These are phyloP conservation scores for Hylaeus anthracinus DNA, from an alignment of 1,140 invertebrate genomes.

Conservation along the genomic window DNA sequence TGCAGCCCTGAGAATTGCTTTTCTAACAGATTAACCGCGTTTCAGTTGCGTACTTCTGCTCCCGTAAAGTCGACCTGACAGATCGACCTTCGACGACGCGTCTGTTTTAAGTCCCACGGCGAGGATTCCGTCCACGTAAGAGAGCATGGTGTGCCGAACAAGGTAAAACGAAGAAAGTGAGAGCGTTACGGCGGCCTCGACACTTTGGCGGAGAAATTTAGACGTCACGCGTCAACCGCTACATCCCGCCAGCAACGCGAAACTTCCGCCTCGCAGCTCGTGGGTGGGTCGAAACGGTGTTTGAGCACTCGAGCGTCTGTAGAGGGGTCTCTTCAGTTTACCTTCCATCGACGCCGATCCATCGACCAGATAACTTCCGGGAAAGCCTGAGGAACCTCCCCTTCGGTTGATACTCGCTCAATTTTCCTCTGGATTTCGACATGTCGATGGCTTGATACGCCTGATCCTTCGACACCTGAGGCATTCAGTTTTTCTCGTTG, in stretches of 20 bases:
- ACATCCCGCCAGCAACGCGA: slow-evolving; percentile 34
- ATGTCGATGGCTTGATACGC: not conserved
- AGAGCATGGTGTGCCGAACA: not conserved
- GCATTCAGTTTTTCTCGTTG: not conserved
- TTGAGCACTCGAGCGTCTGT: slow-evolving; percentile 45
- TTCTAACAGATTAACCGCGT: slow-evolving; percentile 46
- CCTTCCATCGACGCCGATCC: slow-evolving; percentile 22
- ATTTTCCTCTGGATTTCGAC: not conserved
- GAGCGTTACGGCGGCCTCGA: slow-evolving; percentile 24
- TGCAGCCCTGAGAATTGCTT: slow-evolving; percentile 39
- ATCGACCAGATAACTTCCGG: slow-evolving; percentile 22
- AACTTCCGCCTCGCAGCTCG: slow-evolving; percentile 24
- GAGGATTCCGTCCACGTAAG: slow-evolving; percentile 21
- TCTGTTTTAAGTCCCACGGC: slow-evolving; percentile 17
- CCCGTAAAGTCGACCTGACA: slow-evolving; percentile 38
- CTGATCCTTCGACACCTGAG: not conserved
- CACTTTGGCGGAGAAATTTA: slow-evolving; percentile 65
- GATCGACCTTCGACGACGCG: slow-evolving; percentile 50
- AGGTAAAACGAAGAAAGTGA: not conserved
- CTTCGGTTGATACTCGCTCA: slow-evolving; percentile 1
- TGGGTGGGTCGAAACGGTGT: slow-evolving; percentile 43
- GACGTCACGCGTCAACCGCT: slow-evolving; percentile 61
- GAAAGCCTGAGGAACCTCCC: too few relatives aligned
- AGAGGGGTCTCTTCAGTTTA: slow-evolving; percentile 21
- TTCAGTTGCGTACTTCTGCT: slow-evolving; percentile 35